Evolutionary conservation across 2,797 vertebrate genomes (phyloP).

Genomic region (Nothura maculosa): DNA sequence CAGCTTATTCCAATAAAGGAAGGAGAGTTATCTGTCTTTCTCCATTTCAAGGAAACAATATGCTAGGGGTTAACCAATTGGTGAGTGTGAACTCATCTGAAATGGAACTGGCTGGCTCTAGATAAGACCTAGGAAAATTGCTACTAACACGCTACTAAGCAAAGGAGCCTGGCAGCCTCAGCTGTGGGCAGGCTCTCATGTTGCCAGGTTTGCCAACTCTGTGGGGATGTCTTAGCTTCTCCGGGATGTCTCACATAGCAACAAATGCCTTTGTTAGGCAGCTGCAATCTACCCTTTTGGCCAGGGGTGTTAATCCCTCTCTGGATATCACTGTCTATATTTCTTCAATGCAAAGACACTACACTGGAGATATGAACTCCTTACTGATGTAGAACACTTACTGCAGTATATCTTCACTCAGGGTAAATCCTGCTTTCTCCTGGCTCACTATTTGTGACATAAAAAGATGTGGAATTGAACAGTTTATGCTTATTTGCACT

Average conservation of each 20-base stretch:
- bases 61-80: not conserved
- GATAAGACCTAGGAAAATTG: not conserved
- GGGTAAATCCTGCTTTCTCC: not conserved
- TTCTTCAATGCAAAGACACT: not conserved
- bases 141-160: not conserved
- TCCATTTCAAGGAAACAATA: not conserved
- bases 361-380: not conserved
- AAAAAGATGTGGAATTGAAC: not conserved
- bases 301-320: not conserved
- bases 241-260: not conserved
- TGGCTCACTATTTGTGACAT: fast-evolving
- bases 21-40: not conserved
- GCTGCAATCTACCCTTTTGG: not conserved
- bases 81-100: not conserved
- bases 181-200: not conserved
- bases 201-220: not conserved
- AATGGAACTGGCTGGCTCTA: not conserved
- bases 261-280: not conserved
- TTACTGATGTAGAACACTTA: not conserved
- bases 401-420: not conserved
- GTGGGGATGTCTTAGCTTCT: not conserved
- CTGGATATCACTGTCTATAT: not conserved
- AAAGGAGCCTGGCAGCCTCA: not conserved
- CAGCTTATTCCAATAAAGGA: not conserved
- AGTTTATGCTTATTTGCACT: not conserved